Evolutionary conservation across 1,140 invertebrate genomes (phyloP).

Genomic region (Cardiocondyla obscurior): DNA sequence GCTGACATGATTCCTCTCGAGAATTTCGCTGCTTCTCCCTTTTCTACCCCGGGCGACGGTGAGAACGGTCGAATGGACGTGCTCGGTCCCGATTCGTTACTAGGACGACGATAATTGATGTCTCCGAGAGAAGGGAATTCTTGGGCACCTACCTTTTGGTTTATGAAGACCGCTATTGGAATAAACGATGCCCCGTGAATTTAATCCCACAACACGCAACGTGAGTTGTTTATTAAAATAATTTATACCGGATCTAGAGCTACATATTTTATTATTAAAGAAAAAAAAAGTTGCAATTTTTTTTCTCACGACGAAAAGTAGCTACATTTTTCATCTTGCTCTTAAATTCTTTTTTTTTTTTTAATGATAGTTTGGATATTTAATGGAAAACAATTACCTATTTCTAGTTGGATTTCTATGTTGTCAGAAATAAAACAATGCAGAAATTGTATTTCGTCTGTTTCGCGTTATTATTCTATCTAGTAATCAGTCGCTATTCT

Average conservation of each 20-base stretch:
- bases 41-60: background rate
- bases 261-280: background rate
- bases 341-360: background rate
- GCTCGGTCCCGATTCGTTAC: conserved; percentile 55
- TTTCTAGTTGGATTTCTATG: background rate
- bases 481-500: conserved; percentile 58
- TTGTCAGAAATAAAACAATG: background rate
- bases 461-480: conserved; percentile 42
- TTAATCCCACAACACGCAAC: conserved; percentile 26
- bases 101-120: conserved; percentile 62
- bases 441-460: conserved; percentile 1
- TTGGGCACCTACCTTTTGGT: conserved; percentile 27
- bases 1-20: conserved; percentile 35
- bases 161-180: conserved; percentile 30
- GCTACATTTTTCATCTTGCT: background rate
- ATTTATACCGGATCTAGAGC: background rate
- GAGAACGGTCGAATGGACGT: conserved; percentile 36
- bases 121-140: conserved; percentile 52
- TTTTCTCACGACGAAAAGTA: background rate
- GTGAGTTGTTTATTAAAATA: conserved; percentile 24
- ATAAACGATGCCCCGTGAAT: conserved; percentile 27
- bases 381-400: background rate
- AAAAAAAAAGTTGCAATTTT: background rate
- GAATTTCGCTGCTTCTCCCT: background rate
- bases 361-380: background rate